A percentile compares a stretch with the other conserved stretches of the same genome.
Evolutionary conservation across 2,888 invertebrate species (phyloP).

Genomic region (Hirtodrosophila trivittata): DNA sequence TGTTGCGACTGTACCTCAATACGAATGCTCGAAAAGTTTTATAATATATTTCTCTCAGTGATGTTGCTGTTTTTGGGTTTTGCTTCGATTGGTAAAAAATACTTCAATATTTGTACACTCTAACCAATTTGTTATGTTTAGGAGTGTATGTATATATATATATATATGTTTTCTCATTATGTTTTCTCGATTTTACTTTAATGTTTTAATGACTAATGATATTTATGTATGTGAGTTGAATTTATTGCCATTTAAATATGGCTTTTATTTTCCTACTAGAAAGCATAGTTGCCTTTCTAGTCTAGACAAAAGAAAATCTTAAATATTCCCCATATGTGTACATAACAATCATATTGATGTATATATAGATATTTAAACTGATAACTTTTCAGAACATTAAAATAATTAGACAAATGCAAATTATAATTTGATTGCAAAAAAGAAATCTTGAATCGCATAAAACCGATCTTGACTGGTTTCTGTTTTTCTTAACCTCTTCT

Average conservation of each 20-base stretch:
- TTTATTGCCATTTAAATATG: slow-evolving; percentile 11
- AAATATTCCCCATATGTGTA: too few relatives aligned
- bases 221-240: slow-evolving; percentile 36
- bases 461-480: too few relatives aligned
- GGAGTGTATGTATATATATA: slow-evolving; percentile 2
- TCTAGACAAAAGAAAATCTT: too few relatives aligned
- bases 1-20: slow-evolving; percentile 33
- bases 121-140: slow-evolving; percentile 15
- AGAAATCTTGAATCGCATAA: too few relatives aligned
- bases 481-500: too few relatives aligned
- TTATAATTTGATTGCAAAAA: too few relatives aligned
- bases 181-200: slow-evolving; percentile 10
- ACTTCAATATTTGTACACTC: slow-evolving; percentile 41
- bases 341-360: too few relatives aligned
- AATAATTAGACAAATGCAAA: too few relatives aligned
- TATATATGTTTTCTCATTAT: slow-evolving; percentile 11
- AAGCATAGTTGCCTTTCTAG: not conserved
- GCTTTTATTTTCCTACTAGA: not conserved
- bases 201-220: slow-evolving; percentile 55
- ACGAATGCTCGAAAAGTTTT: slow-evolving; percentile 28
- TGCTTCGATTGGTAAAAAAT: slow-evolving; percentile 39
- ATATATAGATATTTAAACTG: too few relatives aligned
- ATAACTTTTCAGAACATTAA: too few relatives aligned
- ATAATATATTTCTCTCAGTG: too few relatives aligned
- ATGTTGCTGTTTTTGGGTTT: slow-evolving; percentile 7